Percentiles rank a stretch among this genome's conserved stretches.
These are phyloP conservation scores for Lagorchestes hirsutus DNA, from an alignment of 2,797 vertebrate genomes.

Conservation along the genomic window DNA sequence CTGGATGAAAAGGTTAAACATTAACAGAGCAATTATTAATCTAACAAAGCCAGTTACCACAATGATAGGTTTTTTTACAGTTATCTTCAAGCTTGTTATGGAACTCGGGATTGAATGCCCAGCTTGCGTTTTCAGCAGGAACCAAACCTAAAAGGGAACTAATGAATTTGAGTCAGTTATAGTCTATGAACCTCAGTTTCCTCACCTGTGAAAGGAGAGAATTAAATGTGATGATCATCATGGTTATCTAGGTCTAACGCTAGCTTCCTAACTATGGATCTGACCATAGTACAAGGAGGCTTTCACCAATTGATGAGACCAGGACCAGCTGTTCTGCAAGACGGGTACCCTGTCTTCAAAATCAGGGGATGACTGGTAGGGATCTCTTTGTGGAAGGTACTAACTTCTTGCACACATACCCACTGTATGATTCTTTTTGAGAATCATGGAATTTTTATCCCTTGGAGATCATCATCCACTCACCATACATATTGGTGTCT, in stretches of 20 bases:
- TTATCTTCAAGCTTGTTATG: not conserved
- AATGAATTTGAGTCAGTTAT: not conserved
- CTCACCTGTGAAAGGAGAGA: not conserved
- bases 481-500: not conserved
- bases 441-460: not conserved
- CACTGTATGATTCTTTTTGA: not conserved
- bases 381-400: not conserved
- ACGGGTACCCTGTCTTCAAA: not conserved
- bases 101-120: slow-evolving; percentile 8
- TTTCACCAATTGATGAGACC: not conserved
- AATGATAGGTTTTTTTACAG: slow-evolving; percentile 58
- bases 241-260: not conserved
- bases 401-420: not conserved
- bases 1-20: slow-evolving; percentile 81
- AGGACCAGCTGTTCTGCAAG: not conserved
- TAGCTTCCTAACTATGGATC: not conserved
- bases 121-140: not conserved
- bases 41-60: slow-evolving; percentile 77
- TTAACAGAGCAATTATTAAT: slow-evolving; percentile 81
- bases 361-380: not conserved
- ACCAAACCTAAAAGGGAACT: not conserved
- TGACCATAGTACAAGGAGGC: not conserved
- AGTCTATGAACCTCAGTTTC: not conserved
- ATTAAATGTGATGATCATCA: not conserved
- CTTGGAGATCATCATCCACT: not conserved